Percentiles rank a stretch among this genome's conserved stretches.
These are phyloP conservation scores for Bungarus multicinctus DNA, from an alignment of 2,113 vertebrate species.

Conservation along the genomic window DNA sequence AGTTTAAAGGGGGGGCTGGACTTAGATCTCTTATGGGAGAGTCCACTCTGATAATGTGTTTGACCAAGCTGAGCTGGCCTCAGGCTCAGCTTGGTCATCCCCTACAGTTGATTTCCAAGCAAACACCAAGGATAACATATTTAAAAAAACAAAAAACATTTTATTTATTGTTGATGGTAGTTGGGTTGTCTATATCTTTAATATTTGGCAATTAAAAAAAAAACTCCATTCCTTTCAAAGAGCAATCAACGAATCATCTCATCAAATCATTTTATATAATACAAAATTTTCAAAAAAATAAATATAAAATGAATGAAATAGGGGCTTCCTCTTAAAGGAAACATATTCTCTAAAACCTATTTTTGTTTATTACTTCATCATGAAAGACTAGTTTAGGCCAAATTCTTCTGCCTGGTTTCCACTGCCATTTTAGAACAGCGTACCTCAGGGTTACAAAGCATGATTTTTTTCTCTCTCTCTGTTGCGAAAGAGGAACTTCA, in stretches of 20 bases:
- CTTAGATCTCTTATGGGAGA: background rate
- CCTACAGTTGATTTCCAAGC: background rate
- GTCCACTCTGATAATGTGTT: background rate
- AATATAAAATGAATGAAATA: background rate
- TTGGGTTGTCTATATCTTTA: background rate
- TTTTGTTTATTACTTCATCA: constrained; percentile 34
- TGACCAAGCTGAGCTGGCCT: background rate
- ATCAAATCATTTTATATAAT: background rate
- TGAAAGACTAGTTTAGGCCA: constrained; percentile 48
- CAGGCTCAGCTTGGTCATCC: background rate
- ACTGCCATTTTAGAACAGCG: background rate
- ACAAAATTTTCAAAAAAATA: background rate
- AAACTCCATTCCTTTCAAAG: background rate
- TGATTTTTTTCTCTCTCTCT: background rate
- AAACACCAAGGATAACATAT: background rate
- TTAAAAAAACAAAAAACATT: background rate
- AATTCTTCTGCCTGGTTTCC: background rate
- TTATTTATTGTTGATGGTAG: background rate
- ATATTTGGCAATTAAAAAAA: background rate
- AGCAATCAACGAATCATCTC: background rate
- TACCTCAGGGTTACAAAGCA: background rate
- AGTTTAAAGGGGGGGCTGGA: background rate
- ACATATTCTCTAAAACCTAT: constrained; percentile 6
- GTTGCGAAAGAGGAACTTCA: background rate
- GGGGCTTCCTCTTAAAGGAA: background rate